Evolutionary conservation across 2,888 invertebrate species (phyloP).

Genomic region (Meteorus colon): DNA sequence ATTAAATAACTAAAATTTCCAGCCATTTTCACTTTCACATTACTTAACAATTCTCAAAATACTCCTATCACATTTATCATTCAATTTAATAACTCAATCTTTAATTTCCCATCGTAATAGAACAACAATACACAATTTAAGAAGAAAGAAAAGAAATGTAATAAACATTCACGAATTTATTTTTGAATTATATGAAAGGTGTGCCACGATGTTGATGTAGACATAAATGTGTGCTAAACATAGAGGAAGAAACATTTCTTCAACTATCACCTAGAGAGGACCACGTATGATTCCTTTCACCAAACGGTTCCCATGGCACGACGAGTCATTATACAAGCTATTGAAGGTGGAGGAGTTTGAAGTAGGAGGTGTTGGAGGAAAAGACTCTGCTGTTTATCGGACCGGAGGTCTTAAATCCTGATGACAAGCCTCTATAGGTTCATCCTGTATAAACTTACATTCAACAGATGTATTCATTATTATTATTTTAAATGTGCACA

Average conservation of each 20-base stretch:
- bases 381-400: slow-evolving; percentile 31
- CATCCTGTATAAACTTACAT: slow-evolving; percentile 36
- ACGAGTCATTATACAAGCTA: slow-evolving; percentile 14
- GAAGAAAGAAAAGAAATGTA: no score
- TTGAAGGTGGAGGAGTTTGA: not conserved
- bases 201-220: not conserved
- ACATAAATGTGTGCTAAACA: not conserved
- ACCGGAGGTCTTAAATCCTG: slow-evolving; percentile 45
- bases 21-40: no score
- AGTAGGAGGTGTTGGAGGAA: slow-evolving; percentile 20
- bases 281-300: slow-evolving; percentile 43
- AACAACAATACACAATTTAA: no score
- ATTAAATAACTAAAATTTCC: no score
- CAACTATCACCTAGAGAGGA: slow-evolving; percentile 26
- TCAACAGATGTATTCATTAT: not conserved
- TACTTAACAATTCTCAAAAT: no score
- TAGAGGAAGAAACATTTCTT: slow-evolving; percentile 37
- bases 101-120: no score
- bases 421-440: slow-evolving; percentile 43
- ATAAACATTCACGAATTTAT: not conserved
- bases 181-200: not conserved
- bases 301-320: slow-evolving; percentile 41
- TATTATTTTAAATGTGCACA: not conserved
- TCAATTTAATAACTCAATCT: no score
- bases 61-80: no score